Evolutionary conservation across 2,797 vertebrate species (phyloP), one percentile per base, ranked within the genome.

Genomic region (Anabacerthia variegaticeps): DNA sequence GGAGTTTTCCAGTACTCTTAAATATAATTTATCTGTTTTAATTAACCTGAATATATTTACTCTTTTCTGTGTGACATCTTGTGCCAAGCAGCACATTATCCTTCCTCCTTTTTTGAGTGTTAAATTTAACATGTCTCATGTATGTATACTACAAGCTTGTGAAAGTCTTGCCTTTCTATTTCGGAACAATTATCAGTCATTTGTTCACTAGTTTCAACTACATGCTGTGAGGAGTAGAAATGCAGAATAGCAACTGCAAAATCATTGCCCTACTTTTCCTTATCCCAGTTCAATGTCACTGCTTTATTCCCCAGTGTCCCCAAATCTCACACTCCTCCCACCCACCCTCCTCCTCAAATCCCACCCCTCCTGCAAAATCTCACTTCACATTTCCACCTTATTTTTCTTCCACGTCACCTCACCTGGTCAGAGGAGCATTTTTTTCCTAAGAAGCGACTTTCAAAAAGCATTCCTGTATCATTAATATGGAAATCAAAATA

Each of bases 151-250:
- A 30, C 19, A 56, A 4, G 7, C 32, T 68, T 39, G 10, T 28
- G 5, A 28, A 58, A 74, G 44, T 32, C 43, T 66, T 66, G 14
- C 8, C 16, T 30, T 66, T 46, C 28, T 36, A 1, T 24, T 66
- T 56, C 18, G 17, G n/a, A 86, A 46, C 21, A 56, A 32, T 21
- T 46, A 18, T 32, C 51, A 22, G 15, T 65, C 19, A 26, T 26
- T 44, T 26, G 8, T 59, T 86, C 5, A 4, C 7, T 63, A 27
- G 10, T 52, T 77, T 68, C 36, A 56, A 1, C 26, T 56, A 12
- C 20, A 16, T 4, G 5, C 26, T 36, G 2, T 0, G 0, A 24
- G 1, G 2, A 69, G 2, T 3, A 75, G 63, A 32, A 69, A 52
- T 23, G 30, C 39, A 85, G 24, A 75, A 67, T 5, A 41, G 18